Conservation (phyloP, 2,113 vertebrate species). For the Sturnira hondurensis region DNA sequence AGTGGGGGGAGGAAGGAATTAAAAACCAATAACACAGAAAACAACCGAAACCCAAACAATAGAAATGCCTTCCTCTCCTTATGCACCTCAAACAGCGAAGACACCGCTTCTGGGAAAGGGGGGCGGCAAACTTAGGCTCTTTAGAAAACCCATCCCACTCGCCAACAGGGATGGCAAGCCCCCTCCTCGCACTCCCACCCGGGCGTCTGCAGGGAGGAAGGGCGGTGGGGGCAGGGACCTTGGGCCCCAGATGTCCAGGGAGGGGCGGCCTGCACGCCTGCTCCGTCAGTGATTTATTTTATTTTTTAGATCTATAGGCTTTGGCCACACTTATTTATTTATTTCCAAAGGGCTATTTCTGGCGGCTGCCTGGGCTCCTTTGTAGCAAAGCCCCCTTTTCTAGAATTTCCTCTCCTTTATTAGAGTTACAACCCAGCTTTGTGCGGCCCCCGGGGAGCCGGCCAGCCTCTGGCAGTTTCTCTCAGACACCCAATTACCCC, state of each 20-base stretch:
- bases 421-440: constrained; percentile 88
- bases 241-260: constrained; percentile 76
- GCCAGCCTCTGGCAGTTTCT: constrained; percentile 96
- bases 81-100: constrained; percentile 2
- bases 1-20: not conserved
- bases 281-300: constrained; percentile 70
- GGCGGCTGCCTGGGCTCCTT: constrained; percentile 81
- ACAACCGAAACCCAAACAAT: not conserved
- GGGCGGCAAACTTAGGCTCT: constrained; percentile 68
- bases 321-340: constrained; percentile 77
- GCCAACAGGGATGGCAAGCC: constrained; percentile 74
- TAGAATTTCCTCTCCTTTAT: constrained; percentile 92
- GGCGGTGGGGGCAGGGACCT: constrained; percentile 55
- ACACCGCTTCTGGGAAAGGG: constrained; percentile 53
- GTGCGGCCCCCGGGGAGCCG: constrained; percentile 86
- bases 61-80: constrained; percentile 1
- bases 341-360: constrained; percentile 83
- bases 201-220: constrained; percentile 64
- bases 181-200: constrained; percentile 67
- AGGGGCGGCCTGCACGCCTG: constrained; percentile 60
- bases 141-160: constrained; percentile 58
- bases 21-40: not conserved
- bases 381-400: constrained; percentile 86
- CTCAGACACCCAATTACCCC: constrained; percentile 94
- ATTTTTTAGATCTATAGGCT: constrained; percentile 70